Evolutionary conservation across 2,888 invertebrate species (phyloP), one percentile per base, ranked within the genome.

Genomic region (Steinernema hermaphroditum): DNA sequence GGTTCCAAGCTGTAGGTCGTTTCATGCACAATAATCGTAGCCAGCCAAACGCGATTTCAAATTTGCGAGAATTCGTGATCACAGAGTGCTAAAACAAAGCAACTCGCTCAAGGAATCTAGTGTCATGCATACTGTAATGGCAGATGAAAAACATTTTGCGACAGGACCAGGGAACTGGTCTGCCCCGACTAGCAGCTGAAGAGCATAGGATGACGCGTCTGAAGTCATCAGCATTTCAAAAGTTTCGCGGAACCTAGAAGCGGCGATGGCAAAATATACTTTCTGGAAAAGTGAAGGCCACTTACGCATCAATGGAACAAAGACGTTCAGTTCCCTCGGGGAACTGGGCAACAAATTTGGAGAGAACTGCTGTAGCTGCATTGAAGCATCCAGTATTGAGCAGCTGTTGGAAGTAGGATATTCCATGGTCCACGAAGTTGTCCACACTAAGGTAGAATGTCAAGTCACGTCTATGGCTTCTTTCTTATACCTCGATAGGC

Each of bases 201-300:
- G 74, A 0, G 83, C 83, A 62, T 84, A 85, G 8, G 78, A 74
- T 1, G 80, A 77, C 62, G 83, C 81, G 70, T 85, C 85, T 0
- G 83, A 77, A 74, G 84, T 83, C 32, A 86, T 68, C 12, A 86
- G 75, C 0, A 79, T 74, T 27, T 85, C 83, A 62, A 85, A 79
- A 6, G 76, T 75, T 0, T 78, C 76, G 57, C 81, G 75, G 74
- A 85, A 85, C 22, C 84, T 84, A 68, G 62, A 80, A 72, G 19
- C 24, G 14, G 29, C 16, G 16, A 72, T 29, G 14, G 29, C 16
- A 14, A 72, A 27, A 77, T 69, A 72, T 54, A 9, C 43, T 44
- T 43, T 19, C 32, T 62, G 50, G 0, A 27, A 41, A 72, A 29
- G 24, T 41, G 16, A 32, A 27, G 19, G 4, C 74, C 8, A 72